Evolutionary conservation across 2,888 invertebrate genomes (phyloP).

Genomic region (Proisotoma minuta): DNA sequence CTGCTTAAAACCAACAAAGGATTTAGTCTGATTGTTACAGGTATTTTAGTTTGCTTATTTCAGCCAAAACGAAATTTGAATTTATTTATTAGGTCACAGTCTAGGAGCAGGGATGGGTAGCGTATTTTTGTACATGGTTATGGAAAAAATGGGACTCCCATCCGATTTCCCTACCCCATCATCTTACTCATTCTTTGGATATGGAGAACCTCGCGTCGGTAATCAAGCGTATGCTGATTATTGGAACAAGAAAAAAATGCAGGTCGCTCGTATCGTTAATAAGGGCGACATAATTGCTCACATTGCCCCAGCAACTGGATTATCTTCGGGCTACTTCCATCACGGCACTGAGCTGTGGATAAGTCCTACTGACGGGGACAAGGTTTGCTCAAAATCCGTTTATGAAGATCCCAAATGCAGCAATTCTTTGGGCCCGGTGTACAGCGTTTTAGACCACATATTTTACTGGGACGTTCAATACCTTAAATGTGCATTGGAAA

Average conservation of each 20-base stretch:
- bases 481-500: background rate
- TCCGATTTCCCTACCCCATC: background rate
- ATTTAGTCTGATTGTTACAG: background rate
- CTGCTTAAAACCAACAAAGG: background rate
- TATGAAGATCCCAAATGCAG: slow-evolving; percentile 11
- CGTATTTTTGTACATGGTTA: background rate
- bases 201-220: slow-evolving; percentile 6
- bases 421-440: slow-evolving; percentile 5
- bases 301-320: background rate
- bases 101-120: slow-evolving; percentile 1
- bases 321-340: background rate
- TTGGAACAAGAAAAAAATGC: background rate
- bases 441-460: background rate
- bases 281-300: background rate
- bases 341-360: slow-evolving; percentile 4
- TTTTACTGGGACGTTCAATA: background rate
- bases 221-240: slow-evolving; percentile 11
- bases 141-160: background rate
- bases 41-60: background rate
- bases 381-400: background rate
- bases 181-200: background rate
- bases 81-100: background rate
- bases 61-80: background rate
- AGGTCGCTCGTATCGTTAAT: background rate
- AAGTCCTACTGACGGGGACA: background rate